Evolutionary conservation across 2,797 vertebrate species (phyloP).

Genomic region (Staurois parvus): DNA sequence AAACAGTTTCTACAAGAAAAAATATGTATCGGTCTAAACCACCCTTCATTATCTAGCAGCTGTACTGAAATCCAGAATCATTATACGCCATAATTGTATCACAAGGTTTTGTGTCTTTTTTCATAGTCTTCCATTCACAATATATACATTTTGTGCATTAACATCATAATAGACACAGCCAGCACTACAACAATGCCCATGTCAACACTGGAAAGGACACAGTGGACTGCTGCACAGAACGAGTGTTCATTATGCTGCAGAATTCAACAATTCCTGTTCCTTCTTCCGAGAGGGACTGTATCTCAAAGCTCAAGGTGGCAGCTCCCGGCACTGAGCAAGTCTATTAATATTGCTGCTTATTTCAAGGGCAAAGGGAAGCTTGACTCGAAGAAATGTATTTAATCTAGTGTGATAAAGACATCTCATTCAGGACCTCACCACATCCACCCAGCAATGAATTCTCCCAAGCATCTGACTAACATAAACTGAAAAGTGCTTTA

Average conservation of each 20-base stretch:
- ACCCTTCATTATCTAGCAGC: not conserved
- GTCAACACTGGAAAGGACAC: not conserved
- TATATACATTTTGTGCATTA: not conserved
- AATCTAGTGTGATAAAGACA: conserved; percentile 48
- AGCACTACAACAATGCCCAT: not conserved
- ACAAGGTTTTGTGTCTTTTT: not conserved
- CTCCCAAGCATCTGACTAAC: conserved; percentile 44
- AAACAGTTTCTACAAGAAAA: too few species aligned
- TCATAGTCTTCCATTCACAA: not conserved
- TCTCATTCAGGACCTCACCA: conserved; percentile 39
- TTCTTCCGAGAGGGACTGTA: conserved; percentile 5
- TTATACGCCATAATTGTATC: not conserved
- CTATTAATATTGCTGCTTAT: conserved; percentile 57
- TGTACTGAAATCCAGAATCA: not conserved
- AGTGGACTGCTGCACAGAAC: not conserved
- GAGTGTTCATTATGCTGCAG: conserved; percentile 7
- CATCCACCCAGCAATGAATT: conserved; percentile 54
- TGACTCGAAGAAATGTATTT: conserved; percentile 52
- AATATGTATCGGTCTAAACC: not conserved
- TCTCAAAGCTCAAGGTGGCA: conserved; percentile 8
- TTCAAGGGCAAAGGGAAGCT: conserved; percentile 47
- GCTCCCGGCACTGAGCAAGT: conserved; percentile 28
- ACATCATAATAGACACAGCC: not conserved
- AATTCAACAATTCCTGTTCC: conserved; percentile 18
- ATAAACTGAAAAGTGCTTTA: conserved; percentile 53